Base-by-base conservation (phyloP, 35 echinoderm and acorn worm genomes). In the Patiria miniata region DNA sequence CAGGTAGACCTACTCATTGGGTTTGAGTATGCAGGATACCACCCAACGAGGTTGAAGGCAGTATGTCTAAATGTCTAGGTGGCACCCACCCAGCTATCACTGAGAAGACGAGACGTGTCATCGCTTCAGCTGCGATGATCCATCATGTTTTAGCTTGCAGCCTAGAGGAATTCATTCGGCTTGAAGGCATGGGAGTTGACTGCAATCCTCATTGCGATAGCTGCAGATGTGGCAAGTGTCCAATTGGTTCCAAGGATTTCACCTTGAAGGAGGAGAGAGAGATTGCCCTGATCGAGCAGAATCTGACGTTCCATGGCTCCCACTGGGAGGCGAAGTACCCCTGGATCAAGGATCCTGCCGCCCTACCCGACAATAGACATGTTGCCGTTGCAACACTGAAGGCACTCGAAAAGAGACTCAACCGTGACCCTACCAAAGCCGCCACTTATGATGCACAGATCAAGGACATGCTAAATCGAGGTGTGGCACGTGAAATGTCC, bases 11-110 rank as follows among this genome's bases (percentile, higher is more conserved):
- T 89, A 12, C 51, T 89, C 36, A 52, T 89, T 22, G 87, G 87
- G 2, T 89, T 68, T 54, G 79, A 89, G 40, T 89, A 89, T 83
- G 87, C 52, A 36, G 79, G 80, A 6, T 89, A 83, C 59, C 87
- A 83, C 80, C 87, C 57, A 47, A 47, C 59, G 78, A 79, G 80
- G 39, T 18, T 73, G 8, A 26, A 79, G 36, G 40, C 79, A 47
- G 18, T 79, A 32, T 58, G 60, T 5, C 87, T 8, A 51, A 22
- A 39, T 89, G 87, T 77, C 33, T 89, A 2, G 60, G 54, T 18
- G 54, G 54, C 7, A 57, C 1, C 23, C 54, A 57, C 23, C 54
- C 54, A 52, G 79, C 18, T 29, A 52, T 51, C 52, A 42, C 28
- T 42, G 79, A 82, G 52, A 52, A 47, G 52, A 57, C 54, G 15